Evolutionary conservation across 2,797 vertebrate species (phyloP), one percentile per base, ranked within the genome.

Genomic region (Lacerta agilis): DNA sequence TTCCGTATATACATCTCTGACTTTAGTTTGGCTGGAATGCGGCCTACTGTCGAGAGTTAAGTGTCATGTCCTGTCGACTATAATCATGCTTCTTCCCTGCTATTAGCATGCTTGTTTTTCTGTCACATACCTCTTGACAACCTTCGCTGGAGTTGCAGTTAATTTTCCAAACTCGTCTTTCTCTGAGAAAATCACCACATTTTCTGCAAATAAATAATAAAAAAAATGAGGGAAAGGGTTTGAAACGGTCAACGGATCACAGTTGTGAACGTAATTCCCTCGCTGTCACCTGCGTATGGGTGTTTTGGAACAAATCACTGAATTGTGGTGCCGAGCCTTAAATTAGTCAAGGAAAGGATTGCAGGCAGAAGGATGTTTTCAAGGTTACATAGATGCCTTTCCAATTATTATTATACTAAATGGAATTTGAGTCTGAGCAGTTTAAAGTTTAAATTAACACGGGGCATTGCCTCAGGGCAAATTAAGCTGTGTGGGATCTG

Each of bases 111-210:
- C 29, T 29, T 29, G 29, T 77, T 86, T 90, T 10, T 36, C 87
- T 88, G 77, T 89, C 36, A 92, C 96, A 15, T 95, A 99, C 99
- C 98, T 99, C 97, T 99, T 99, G 69, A 97, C 97, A 4, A 98
- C 93, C 96, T 99, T 99, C 64, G 97, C 97, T 89, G 98, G 98
- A 81, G 98, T 95, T 80, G 97, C 97, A 85, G 99, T 98, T 83
- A 99, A 95, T 95, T 99, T 99, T 97, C 99, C 98, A n/a, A 99
- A 99, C 91, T 99, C 98, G 2, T 99, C 98, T 95, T 99, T 99
- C 95, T 99, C 99, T 0, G 98, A 95, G 94, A 98, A 99, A 92
- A 98, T 99, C 92, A 98, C 98, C 87, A 98, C 98, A 0, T 97
- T 98, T 92, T 99, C 99, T 98, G 94, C 18, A 93, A 92, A 90